Evolutionary conservation across 2,113 vertebrate genomes (phyloP), one percentile per base, ranked within the genome.

Genomic region (Scopus umbretta): DNA sequence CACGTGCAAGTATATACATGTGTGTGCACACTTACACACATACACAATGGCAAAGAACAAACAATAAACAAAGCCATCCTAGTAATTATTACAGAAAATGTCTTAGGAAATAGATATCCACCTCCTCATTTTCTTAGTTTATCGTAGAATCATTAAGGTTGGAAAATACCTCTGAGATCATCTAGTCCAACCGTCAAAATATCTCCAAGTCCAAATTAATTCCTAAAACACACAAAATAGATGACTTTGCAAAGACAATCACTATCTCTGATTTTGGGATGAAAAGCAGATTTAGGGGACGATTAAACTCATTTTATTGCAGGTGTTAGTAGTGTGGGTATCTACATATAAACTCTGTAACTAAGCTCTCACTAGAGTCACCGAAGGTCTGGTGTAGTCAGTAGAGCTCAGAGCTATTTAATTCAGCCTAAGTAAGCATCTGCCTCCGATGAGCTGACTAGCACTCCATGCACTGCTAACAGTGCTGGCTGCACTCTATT

Each of bases 1-100:
- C 38, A 11, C 11, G 1, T 50, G 29, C 16, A 12, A 16, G 4
- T 36, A 53, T 43, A 30, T 42, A 13, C 5, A 9, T 0, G 0
- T 12, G 7, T 12, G 19, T 40, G 61, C 27, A 34, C 16, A 45
- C 32, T 67, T 36, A 13, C 19, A 85, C 13, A 47, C 2, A 32
- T 34, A 36, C 10, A 49, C 19, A 82, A 21, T 55, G 17, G 3
- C 29, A 80, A 92, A 55, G 21, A 82, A 75, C 21, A 72, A 86
- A 67, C 2, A 56, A n/a, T 26, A 66, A 62, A 53, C 2, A 90
- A 88, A 94, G 32, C 6, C 3, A 38, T 66, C 21, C 56, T 16
- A 29, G 10, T 25, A 80, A 7, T 13, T 67, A 52, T 27, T 88
- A 63, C 27, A 84, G 42, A 92, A 88, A 59, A 88, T 20, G 32